Evolutionary conservation across 2,113 vertebrate genomes (phyloP).

Genomic region (Pseudopodoces humilis): DNA sequence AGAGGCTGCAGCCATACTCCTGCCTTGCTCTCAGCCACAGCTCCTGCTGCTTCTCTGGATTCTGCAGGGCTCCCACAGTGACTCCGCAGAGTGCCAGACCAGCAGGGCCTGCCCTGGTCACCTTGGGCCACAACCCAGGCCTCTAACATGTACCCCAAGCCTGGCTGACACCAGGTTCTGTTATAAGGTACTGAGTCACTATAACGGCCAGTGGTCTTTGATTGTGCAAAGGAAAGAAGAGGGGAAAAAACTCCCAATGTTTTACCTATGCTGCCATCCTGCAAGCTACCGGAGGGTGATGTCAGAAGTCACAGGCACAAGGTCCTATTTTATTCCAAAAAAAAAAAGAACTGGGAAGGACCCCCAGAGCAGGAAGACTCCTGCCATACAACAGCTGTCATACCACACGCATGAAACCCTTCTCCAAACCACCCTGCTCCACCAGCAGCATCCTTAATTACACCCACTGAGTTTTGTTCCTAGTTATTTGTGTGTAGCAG

Average conservation of each 20-base stretch:
- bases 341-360: neutral
- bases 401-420: neutral
- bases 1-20: neutral
- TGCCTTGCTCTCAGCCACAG: neutral
- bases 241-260: rapidly evolving
- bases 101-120: neutral
- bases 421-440: neutral
- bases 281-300: neutral
- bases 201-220: neutral
- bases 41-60: neutral
- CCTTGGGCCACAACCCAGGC: neutral
- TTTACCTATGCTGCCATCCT: neutral
- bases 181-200: neutral
- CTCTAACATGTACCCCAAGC: rapidly evolving
- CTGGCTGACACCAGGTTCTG: neutral
- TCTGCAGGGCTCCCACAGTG: neutral
- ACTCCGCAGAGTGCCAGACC: neutral
- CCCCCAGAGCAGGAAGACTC: neutral
- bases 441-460: neutral
- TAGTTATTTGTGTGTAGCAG: neutral
- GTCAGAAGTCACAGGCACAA: neutral
- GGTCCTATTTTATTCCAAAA: neutral
- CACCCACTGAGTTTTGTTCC: neutral
- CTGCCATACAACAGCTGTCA: neutral
- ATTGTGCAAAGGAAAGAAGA: neutral